Conservation (phyloP, 1,140 invertebrate species). For the Papilio machaon region DNA sequence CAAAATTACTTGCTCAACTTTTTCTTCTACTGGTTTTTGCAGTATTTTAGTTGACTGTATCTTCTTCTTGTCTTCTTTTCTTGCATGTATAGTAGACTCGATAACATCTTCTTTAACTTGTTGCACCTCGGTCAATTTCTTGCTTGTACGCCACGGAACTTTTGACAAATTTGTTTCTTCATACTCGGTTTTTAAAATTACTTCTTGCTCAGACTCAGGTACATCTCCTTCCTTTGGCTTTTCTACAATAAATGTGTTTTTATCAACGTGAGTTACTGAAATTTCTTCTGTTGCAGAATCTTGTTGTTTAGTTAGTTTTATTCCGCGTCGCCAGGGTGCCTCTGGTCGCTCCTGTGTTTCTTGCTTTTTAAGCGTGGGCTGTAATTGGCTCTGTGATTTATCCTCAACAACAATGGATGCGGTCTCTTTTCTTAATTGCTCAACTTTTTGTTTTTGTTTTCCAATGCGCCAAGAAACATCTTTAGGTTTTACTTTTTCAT, state of each 20-base stretch:
- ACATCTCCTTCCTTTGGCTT: conserved; percentile 40
- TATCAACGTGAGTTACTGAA: conserved; percentile 36
- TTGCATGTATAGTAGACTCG: background rate
- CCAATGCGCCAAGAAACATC: conserved; percentile 45
- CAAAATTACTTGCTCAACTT: conserved; percentile 55
- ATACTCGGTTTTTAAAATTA: conserved; percentile 25
- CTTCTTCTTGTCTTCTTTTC: conserved; percentile 40
- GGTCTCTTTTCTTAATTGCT: background rate
- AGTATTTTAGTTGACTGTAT: conserved; percentile 33
- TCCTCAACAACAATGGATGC: background rate
- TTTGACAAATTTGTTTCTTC: conserved; percentile 31
- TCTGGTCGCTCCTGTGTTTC: background rate
- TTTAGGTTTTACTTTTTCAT: conserved; percentile 40
- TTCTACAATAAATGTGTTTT: conserved; percentile 29
- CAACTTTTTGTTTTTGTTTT: conserved; percentile 31
- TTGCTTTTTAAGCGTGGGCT: background rate
- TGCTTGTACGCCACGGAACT: conserved; percentile 42
- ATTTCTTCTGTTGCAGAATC: conserved; percentile 40
- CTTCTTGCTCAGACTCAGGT: conserved; percentile 40
- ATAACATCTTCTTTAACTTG: conserved; percentile 39
- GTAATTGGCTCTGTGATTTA: background rate
- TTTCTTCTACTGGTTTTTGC: conserved; percentile 28
- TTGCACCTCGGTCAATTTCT: conserved; percentile 40
- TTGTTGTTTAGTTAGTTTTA: conserved; percentile 40
- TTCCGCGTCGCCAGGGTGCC: conserved; percentile 22